A percentile compares a stretch with the other conserved stretches of the same genome.
phyloP scores from a whole-genome alignment of 1,140 invertebrate species.

The Drosophila tropicalis region DNA sequence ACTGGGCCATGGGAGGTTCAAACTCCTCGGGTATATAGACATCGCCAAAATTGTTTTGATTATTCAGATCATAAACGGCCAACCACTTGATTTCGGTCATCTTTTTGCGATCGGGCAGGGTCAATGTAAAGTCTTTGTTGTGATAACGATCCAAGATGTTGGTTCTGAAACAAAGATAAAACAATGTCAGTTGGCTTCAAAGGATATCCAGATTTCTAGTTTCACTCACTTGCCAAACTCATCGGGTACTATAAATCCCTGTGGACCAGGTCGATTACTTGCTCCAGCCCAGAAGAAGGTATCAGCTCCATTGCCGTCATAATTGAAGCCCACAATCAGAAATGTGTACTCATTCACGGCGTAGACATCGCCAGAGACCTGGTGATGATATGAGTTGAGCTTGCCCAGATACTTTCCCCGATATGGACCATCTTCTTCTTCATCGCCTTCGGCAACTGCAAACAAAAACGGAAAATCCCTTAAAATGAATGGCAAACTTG shows the following conservation, averaged over 20 bases:
- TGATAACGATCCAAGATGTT: conserved; percentile 93
- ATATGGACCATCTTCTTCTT: conserved; percentile 89
- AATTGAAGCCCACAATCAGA: conserved; percentile 92
- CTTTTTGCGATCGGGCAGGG: conserved; percentile 93
- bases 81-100: conserved; percentile 96
- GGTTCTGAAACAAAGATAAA: conserved; percentile 86
- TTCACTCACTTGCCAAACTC: conserved; percentile 92
- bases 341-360: conserved; percentile 95
- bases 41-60: conserved; percentile 94
- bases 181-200: neutral
- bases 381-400: conserved; percentile 95
- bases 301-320: conserved; percentile 95
- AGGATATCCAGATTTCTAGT: neutral
- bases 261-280: conserved; percentile 92
- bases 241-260: conserved; percentile 95
- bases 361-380: conserved; percentile 93
- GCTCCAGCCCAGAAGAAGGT: conserved; percentile 97
- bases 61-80: conserved; percentile 93
- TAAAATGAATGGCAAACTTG: conserved; percentile 38
- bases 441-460: conserved; percentile 76
- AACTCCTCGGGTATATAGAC: conserved; percentile 96
- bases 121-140: conserved; percentile 93
- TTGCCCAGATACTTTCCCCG: conserved; percentile 92
- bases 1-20: conserved; percentile 91
- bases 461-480: neutral